Base-by-base conservation (phyloP, 2,888 invertebrate genomes). In the Dromius quadrimaculatus region DNA sequence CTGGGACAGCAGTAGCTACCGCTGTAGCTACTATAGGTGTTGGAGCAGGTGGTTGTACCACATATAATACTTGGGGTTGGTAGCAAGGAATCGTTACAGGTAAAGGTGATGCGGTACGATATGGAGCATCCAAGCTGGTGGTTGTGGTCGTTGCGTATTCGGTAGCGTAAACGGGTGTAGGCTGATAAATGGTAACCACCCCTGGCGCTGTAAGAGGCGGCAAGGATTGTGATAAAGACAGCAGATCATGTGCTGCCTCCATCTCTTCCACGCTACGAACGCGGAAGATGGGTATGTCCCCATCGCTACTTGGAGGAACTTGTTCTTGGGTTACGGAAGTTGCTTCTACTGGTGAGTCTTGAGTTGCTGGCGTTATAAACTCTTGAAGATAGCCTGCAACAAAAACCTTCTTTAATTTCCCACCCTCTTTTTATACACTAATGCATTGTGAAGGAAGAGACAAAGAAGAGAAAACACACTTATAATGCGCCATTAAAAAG, bases 181-280 rank as follows among this genome's bases (percentile, higher is more conserved):
- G 82, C 59, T 87, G 87, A 72, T 88, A 86, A 38, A 89, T 88
- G 71, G 88, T 87, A 22, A 90, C 88, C 15, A 89, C 86, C 75
- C 90, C 87, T 23, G 90, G 92, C 2, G 89, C 89, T 57, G 89
- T 90, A 74, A 91, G 85, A 11, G 91, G 93, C 9, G 93, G 93
- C 77, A 92, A 81, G 75, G 92, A 91, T 76, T 92, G 90, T 1
- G 92, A 91, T 32, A 92, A 83, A 50, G 91, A 92, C 22, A 92
- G 84, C 72, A 91, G 84, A 80, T 92, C 94, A 80, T 93, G 94
- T 0, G 95, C 95, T 28, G 94, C 94, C 83, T 94, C 94, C 6
- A 93, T 94, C 82, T 95, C 95, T 78, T 93, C 94, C 20, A 91
- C 89, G 75, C 90, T 89, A 63, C 89, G 87, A 71, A 83, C 80